These are phyloP conservation scores for Ophion obscuratus DNA, from an alignment of 2,888 invertebrate genomes.

Conservation along the genomic window DNA sequence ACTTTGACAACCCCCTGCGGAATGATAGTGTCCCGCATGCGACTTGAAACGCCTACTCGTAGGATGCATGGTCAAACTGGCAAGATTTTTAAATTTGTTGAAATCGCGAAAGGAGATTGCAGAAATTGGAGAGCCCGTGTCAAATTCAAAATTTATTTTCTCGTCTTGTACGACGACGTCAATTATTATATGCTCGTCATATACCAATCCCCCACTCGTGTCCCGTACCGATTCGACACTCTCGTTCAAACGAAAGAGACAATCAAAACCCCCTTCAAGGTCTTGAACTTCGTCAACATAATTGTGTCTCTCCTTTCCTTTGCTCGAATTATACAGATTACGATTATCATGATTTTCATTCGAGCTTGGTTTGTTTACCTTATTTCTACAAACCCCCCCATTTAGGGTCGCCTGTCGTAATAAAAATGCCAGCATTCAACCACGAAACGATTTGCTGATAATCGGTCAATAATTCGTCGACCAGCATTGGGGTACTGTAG, in stretches of 20 bases:
- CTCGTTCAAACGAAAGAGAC: conserved; percentile 13
- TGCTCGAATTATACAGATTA: no score
- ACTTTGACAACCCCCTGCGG: conserved; percentile 26
- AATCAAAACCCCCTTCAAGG: conserved; percentile 23
- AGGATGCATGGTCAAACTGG: not conserved
- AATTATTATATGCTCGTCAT: not conserved
- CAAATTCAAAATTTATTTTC: conserved; percentile 12
- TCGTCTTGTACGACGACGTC: not conserved
- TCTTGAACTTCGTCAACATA: conserved; percentile 34
- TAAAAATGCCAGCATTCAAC: no score
- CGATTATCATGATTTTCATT: no score
- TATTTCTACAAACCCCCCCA: not conserved
- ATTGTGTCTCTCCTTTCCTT: conserved; percentile 3
- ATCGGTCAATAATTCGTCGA: no score
- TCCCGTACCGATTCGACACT: not conserved
- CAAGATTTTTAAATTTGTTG: not conserved
- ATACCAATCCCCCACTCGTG: not conserved
- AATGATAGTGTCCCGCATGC: conserved; percentile 22
- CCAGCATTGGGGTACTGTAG: no score
- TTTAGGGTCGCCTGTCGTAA: no score
- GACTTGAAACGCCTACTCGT: conserved; percentile 25
- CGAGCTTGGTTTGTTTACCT: no score
- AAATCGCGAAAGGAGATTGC: conserved; percentile 18
- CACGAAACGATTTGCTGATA: no score
- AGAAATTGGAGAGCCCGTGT: conserved; percentile 34